Evolutionary conservation across 92 coral and sea anemone genomes (phyloP).

Genomic region (Hydrozoanthus gracilis): DNA sequence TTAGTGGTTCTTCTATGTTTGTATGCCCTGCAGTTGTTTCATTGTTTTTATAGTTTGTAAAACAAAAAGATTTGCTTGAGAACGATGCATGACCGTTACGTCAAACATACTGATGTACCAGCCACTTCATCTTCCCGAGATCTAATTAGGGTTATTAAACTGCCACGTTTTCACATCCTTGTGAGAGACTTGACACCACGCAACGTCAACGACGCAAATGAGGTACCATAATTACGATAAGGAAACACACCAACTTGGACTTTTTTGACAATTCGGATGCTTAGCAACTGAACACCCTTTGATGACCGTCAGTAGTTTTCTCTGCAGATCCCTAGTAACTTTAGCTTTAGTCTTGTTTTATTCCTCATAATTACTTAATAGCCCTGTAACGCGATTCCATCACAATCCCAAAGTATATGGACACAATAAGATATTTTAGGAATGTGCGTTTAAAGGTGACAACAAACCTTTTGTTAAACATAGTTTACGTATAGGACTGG

Average conservation of each 20-base stretch:
- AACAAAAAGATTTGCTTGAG: neutral
- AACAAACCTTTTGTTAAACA: too few relatives aligned
- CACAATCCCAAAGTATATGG: too few relatives aligned
- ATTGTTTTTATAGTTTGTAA: too few relatives aligned
- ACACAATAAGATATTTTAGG: too few relatives aligned
- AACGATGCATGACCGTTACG: neutral
- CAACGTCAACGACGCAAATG: neutral
- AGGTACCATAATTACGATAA: neutral
- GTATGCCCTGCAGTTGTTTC: neutral
- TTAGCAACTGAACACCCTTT: too few relatives aligned
- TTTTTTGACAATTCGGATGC: neutral
- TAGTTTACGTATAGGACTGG: too few relatives aligned
- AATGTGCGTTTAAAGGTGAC: too few relatives aligned
- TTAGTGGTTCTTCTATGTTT: neutral
- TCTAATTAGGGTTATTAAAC: neutral
- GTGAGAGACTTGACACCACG: neutral
- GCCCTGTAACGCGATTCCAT: too few relatives aligned
- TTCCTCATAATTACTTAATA: neutral
- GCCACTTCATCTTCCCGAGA: neutral
- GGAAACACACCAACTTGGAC: neutral
- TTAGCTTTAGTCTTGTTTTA: neutral
- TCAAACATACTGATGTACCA: neutral
- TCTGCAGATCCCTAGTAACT: too few relatives aligned
- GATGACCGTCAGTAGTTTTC: too few relatives aligned
- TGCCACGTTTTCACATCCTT: neutral